A percentile compares a stretch with the other conserved stretches of the same genome.
phyloP scores from a whole-genome alignment of 2,797 vertebrate species.

The Chanos chanos region DNA sequence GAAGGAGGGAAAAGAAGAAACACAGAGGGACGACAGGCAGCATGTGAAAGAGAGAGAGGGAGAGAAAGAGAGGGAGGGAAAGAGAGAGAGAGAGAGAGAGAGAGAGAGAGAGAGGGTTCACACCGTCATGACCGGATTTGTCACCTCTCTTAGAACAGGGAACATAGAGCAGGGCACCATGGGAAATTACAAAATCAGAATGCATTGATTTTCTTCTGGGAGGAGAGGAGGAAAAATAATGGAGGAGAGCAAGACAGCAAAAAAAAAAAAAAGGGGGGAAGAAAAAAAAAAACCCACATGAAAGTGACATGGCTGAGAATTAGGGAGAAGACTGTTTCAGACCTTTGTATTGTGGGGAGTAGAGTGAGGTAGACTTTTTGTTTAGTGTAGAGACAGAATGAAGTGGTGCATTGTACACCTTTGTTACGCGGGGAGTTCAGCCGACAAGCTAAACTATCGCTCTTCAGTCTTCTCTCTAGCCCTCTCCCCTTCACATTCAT shows the following conservation, averaged over 20 bases:
- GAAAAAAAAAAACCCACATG: slow-evolving; percentile 54
- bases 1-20: slow-evolving; percentile 13
- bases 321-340: slow-evolving; percentile 71
- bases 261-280: slow-evolving; percentile 31
- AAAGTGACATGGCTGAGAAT: slow-evolving; percentile 75
- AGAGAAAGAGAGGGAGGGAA: slow-evolving; percentile 55
- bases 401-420: slow-evolving; percentile 46
- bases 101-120: slow-evolving; percentile 63
- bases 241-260: slow-evolving; percentile 12
- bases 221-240: slow-evolving; percentile 33
- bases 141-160: slow-evolving; percentile 79
- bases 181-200: slow-evolving; percentile 94
- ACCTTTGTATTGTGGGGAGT: slow-evolving; percentile 60
- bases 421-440: slow-evolving; percentile 34
- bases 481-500: too few relatives aligned
- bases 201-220: slow-evolving; percentile 83
- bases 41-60: slow-evolving; percentile 45
- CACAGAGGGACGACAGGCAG: slow-evolving; percentile 55
- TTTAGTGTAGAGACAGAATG: too few relatives aligned
- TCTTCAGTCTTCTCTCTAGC: too few relatives aligned
- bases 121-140: slow-evolving; percentile 78
- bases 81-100: slow-evolving; percentile 43
- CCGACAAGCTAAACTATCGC: slow-evolving; percentile 27
- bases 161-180: slow-evolving; percentile 75
- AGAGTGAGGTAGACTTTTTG: background rate